phyloP scores from a whole-genome alignment of 2,888 invertebrate species.

The Stictocephala bisonia region DNA sequence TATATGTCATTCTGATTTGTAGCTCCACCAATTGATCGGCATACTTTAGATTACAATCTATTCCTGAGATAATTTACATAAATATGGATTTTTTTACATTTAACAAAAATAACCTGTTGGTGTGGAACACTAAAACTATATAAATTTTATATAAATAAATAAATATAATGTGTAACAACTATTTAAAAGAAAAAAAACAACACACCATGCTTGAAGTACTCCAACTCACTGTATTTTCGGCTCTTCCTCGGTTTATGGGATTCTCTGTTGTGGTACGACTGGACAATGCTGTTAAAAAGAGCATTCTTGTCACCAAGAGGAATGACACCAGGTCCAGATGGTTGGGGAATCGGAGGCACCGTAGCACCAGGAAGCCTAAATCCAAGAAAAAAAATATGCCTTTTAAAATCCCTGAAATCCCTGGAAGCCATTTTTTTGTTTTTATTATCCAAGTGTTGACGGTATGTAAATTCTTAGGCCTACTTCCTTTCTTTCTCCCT shows the following conservation, averaged over 20 bases:
- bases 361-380: slow-evolving; percentile 45
- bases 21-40: too few relatives aligned
- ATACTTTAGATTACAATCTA: too few relatives aligned
- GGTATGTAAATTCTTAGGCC: too few relatives aligned
- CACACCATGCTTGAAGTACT: slow-evolving; percentile 35
- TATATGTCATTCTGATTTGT: too few relatives aligned
- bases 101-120: too few relatives aligned
- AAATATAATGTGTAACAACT: neutral
- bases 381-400: too few relatives aligned
- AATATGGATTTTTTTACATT: too few relatives aligned
- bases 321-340: slow-evolving; percentile 70
- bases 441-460: too few relatives aligned
- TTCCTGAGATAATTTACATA: too few relatives aligned
- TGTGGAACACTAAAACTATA: neutral
- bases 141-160: neutral
- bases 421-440: too few relatives aligned
- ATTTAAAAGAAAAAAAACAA: slow-evolving; percentile 2
- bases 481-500: too few relatives aligned
- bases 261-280: slow-evolving; percentile 69
- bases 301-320: slow-evolving; percentile 77
- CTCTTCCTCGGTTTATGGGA: slow-evolving; percentile 62
- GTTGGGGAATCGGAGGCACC: slow-evolving; percentile 53
- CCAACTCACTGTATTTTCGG: slow-evolving; percentile 65
- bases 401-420: too few relatives aligned
- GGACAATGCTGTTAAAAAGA: slow-evolving; percentile 77